phyloP scores from a whole-genome alignment of 2,797 vertebrate genomes.

The Hydrolagus colliei region DNA sequence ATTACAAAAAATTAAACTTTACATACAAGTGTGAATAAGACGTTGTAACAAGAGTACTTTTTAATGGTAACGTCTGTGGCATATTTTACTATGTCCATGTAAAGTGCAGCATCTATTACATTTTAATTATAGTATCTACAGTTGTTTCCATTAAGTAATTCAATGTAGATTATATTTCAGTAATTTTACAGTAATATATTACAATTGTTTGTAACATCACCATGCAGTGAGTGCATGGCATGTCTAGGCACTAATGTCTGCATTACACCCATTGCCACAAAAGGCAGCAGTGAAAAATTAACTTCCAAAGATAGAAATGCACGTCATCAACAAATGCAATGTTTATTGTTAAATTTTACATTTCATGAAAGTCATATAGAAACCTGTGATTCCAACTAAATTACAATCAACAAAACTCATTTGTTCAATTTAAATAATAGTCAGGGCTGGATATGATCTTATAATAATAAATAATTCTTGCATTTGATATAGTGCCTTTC shows the following conservation, averaged over 20 bases:
- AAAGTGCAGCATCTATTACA: background rate
- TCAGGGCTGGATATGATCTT: background rate
- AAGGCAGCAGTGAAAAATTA: background rate
- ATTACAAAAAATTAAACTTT: too few species aligned
- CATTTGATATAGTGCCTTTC: too few species aligned
- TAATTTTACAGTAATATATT: background rate
- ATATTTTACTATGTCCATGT: constrained; percentile 7
- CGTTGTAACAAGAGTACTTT: background rate
- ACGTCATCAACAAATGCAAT: background rate
- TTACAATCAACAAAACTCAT: background rate
- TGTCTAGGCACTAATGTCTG: background rate
- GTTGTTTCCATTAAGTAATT: constrained; percentile 8
- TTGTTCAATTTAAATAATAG: background rate
- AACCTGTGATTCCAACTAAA: background rate
- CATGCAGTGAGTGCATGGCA: background rate
- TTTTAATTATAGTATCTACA: too few species aligned
- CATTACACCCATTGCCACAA: background rate
- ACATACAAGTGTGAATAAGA: too few species aligned
- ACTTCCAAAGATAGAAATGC: background rate
- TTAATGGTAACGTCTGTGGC: constrained; percentile 27
- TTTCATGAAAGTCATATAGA: background rate
- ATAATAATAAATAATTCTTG: too few species aligned
- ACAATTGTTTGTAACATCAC: background rate
- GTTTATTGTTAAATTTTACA: background rate
- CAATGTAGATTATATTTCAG: background rate